Evolutionary conservation across 2,888 invertebrate species (phyloP).

Genomic region (Oligia latruncula): DNA sequence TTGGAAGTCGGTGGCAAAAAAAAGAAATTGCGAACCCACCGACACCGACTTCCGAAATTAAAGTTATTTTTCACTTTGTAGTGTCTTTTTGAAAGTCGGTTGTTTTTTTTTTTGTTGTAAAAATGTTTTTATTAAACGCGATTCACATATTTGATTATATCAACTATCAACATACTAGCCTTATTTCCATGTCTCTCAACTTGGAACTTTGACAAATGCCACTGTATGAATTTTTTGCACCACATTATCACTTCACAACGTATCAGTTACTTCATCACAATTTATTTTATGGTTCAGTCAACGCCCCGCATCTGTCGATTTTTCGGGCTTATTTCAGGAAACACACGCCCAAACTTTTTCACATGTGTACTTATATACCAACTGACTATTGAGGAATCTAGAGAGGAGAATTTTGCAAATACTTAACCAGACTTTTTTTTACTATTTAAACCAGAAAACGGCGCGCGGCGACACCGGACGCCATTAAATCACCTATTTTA

Average conservation of each 20-base stretch:
- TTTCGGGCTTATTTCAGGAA: not conserved
- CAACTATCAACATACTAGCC: conserved; percentile 37
- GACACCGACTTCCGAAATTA: too few species aligned
- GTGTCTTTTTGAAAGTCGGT: too few species aligned
- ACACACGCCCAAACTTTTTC: not conserved
- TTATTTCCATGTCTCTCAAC: conserved; percentile 17
- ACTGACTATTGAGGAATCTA: not conserved
- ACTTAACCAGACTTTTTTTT: not conserved
- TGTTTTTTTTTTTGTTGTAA: not conserved
- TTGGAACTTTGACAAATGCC: conserved; percentile 30
- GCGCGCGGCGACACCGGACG: not conserved
- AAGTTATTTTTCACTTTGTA: too few species aligned
- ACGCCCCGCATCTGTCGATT: not conserved
- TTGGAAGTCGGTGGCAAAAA: too few species aligned
- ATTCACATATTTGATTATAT: conserved; percentile 4
- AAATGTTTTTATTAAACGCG: not conserved
- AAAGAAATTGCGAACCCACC: too few species aligned
- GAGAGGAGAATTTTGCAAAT: not conserved
- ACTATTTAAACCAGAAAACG: not conserved
- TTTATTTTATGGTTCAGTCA: not conserved
- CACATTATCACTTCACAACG: conserved; percentile 32
- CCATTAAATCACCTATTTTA: conserved; percentile 2
- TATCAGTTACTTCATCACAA: conserved; percentile 15
- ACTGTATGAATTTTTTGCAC: conserved; percentile 47
- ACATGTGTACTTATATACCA: not conserved